Evolutionary conservation across 2,113 vertebrate species (phyloP).

Genomic region (Poeciliopsis prolifica): DNA sequence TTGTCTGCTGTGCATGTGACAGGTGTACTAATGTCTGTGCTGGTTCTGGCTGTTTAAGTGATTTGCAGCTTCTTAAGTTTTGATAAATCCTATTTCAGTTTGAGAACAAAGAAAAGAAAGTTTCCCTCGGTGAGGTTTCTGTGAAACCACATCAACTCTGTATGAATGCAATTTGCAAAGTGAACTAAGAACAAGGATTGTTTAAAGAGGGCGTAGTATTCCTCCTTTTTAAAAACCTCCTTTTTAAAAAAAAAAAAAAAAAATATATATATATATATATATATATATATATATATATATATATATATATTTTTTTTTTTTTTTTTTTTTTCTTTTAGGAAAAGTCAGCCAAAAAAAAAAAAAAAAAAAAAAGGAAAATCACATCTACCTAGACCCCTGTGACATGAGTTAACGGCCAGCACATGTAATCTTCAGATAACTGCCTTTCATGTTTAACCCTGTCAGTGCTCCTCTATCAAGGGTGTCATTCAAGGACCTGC

Average conservation of each 20-base stretch:
- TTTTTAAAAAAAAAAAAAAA: too few relatives aligned
- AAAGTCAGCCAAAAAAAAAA: background rate
- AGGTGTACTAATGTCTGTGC: slow-evolving; percentile 17
- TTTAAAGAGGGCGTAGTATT: too few relatives aligned
- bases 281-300: too few relatives aligned
- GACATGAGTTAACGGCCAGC: slow-evolving; percentile 13
- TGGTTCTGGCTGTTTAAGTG: slow-evolving; percentile 5
- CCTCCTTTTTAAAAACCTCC: too few relatives aligned
- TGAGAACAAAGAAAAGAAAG: slow-evolving; percentile 4
- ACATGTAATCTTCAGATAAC: slow-evolving; percentile 50
- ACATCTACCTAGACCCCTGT: slow-evolving; percentile 3
- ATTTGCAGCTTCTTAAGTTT: slow-evolving; percentile 18
- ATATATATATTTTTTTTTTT: too few relatives aligned
- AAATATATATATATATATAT: too few relatives aligned
- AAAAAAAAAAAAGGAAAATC: background rate
- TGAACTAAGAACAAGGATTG: too few relatives aligned
- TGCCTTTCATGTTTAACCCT: slow-evolving; percentile 62
- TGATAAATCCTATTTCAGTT: slow-evolving; percentile 16
- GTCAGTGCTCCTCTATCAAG: slow-evolving; percentile 42
- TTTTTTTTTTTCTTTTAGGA: background rate
- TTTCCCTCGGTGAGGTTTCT: background rate
- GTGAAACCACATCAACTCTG: background rate
- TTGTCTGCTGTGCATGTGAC: slow-evolving; percentile 39
- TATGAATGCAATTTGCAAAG: background rate
- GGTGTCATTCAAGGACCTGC: slow-evolving; percentile 44